Base-by-base conservation (phyloP, 2,113 vertebrate species). In the Sander vitreus region DNA sequence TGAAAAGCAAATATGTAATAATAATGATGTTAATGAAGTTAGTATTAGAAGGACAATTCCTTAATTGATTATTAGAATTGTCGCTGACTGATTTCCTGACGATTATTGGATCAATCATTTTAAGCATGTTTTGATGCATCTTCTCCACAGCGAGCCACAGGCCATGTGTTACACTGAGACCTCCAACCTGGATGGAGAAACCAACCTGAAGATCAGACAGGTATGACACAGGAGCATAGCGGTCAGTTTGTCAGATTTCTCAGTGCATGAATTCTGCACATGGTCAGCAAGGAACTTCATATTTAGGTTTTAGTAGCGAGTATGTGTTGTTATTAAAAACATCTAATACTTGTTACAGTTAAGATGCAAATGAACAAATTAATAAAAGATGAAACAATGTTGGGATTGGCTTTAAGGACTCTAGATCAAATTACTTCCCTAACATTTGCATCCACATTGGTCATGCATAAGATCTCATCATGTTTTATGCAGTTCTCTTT, bases 131-230 rank as follows among this genome's bases (percentile, higher is more conserved):
- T 67, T 43, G 54, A 50, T 55, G 2, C n/a, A 19, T 78, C 48
- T 10, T 77, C 39, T 78, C 85, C 83, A 23, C 93, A 99, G 98
- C 90, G 98, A 99, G 87, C 98, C 98, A n/a, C 97, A 99, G 93
- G 97, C 97, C 66, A 99, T 99, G 98, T 99, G 98, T 83, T 99
- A 99, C 80, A 97, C 97, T 14, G 98, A 99, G 95, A 99, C 98
- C 57, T 97, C 98, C 62, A 99, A 99, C 91, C 96, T 99, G 0
- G 98, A 99, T n/a, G 98, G 98, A 71, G 98, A 99, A 94, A 99
- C 98, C 0, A 99, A 99, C 94, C 96, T 99, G 84, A 99, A 99
- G 95, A 98, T 99, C 92, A 94, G 98, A 85, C 97, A 99, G 97
- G 98, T 99, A 95, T 87, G 73, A 65, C 2, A 16, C 9, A 21